A percentile compares a stretch with the other conserved stretches of the same genome.
Evolutionary conservation across 1,140 invertebrate genomes (phyloP).

Genomic region (Hydropsyche tenuis): DNA sequence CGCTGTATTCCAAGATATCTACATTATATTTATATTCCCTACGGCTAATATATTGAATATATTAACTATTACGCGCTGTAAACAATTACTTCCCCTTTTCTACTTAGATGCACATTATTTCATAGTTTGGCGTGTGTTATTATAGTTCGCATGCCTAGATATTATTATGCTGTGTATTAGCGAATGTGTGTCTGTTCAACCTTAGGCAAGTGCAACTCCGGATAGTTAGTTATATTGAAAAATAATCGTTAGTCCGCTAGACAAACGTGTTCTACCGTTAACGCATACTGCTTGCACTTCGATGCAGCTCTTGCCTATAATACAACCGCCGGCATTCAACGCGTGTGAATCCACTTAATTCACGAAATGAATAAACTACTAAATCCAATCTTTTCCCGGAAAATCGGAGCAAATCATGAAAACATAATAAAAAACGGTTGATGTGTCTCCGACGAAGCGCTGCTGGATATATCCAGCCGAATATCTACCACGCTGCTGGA

Average conservation of each 20-base stretch:
- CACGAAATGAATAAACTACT: not conserved
- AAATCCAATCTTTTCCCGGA: not conserved
- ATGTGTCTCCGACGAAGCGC: not conserved
- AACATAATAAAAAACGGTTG: not conserved
- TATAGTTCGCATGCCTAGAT: constrained; percentile 9
- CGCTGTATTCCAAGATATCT: constrained; percentile 6
- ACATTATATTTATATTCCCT: constrained; percentile 5
- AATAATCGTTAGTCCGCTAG: constrained; percentile 45
- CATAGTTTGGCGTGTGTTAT: constrained; percentile 17
- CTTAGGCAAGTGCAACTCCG: constrained; percentile 36
- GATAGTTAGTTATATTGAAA: constrained; percentile 38
- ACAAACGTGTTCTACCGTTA: constrained; percentile 47
- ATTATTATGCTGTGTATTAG: constrained; percentile 1
- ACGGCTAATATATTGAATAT: constrained; percentile 1
- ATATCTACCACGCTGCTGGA: not conserved
- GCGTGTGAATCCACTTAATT: constrained; percentile 11
- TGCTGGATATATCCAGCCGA: not conserved
- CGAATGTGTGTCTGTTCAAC: constrained; percentile 22
- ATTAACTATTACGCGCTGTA: constrained; percentile 14
- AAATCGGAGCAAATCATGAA: not conserved
- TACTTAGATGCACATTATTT: constrained; percentile 26
- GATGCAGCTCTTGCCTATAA: constrained; percentile 16
- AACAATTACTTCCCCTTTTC: constrained; percentile 11
- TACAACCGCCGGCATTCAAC: constrained; percentile 16
- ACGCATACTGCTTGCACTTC: constrained; percentile 39